phyloP scores from a whole-genome alignment of 2,888 invertebrate species.

The Mystacides longicornis region DNA sequence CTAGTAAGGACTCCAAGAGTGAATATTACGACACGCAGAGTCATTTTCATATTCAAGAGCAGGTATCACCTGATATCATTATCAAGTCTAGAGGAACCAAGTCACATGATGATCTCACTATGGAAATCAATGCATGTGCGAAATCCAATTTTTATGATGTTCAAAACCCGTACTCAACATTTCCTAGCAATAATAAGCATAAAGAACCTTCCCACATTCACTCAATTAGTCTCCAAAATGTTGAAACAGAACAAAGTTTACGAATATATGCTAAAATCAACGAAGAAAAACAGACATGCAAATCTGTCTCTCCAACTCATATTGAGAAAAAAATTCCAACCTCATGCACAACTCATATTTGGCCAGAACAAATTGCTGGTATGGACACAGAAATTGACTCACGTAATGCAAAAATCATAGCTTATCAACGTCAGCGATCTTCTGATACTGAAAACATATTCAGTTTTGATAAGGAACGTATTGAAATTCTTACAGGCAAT shows the following conservation, averaged over 20 bases:
- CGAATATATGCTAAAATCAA: conserved; percentile 48
- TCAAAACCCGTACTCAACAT: conserved; percentile 55
- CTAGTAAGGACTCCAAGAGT: conserved; percentile 61
- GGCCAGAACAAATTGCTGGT: conserved; percentile 49
- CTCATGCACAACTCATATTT: conserved; percentile 44
- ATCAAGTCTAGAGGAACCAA: conserved; percentile 49
- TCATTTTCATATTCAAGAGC: conserved; percentile 39
- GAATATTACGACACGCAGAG: conserved; percentile 53
- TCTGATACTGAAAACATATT: conserved; percentile 64
- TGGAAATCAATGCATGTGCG: conserved; percentile 39
- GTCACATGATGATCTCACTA: conserved; percentile 53
- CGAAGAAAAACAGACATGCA: conserved; percentile 45
- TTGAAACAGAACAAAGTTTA: conserved; percentile 57
- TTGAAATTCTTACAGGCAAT: conserved; percentile 60
- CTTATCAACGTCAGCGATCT: conserved; percentile 56
- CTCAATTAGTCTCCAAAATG: conserved; percentile 62
- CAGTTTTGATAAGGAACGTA: conserved; percentile 69
- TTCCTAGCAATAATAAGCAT: conserved; percentile 52
- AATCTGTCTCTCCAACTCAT: conserved; percentile 30
- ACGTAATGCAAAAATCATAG: conserved; percentile 42
- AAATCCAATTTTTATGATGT: conserved; percentile 47
- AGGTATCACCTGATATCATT: conserved; percentile 31
- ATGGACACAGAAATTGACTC: conserved; percentile 46
- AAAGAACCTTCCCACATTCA: conserved; percentile 56
- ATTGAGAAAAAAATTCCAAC: conserved; percentile 20